These are phyloP conservation scores for Saccostrea echinata DNA, from an alignment of 1,140 invertebrate genomes.

Conservation along the genomic window DNA sequence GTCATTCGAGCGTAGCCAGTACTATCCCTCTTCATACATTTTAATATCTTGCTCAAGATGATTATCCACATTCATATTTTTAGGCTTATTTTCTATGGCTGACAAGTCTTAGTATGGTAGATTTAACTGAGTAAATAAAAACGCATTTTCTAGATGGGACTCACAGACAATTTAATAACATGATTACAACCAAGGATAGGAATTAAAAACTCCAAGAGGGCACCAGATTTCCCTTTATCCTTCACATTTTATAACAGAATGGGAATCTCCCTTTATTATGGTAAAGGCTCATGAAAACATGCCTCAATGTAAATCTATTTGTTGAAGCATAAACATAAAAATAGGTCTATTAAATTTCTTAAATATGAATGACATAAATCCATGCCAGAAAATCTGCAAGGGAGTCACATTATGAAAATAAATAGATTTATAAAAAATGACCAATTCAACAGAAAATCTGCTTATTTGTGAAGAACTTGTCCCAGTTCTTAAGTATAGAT, in stretches of 20 bases:
- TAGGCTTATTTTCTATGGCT: not conserved
- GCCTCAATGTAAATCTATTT: not conserved
- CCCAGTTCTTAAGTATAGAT: not conserved
- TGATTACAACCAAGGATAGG: not conserved
- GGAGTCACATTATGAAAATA: not conserved
- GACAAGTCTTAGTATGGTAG: constrained; percentile 19
- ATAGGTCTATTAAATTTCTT: not conserved
- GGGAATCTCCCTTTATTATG: not conserved
- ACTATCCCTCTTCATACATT: constrained; percentile 26
- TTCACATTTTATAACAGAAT: constrained; percentile 21
- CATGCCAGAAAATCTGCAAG: not conserved
- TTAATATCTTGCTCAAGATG: constrained; percentile 28
- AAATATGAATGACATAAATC: not conserved
- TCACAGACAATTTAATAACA: constrained; percentile 23
- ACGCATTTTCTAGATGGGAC: not conserved
- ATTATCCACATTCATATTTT: constrained; percentile 33
- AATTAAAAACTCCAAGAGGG: not conserved
- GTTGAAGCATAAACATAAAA: not conserved
- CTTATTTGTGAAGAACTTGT: not conserved
- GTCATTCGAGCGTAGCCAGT: constrained; percentile 2
- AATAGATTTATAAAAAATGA: not conserved
- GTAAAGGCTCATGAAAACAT: constrained; percentile 9
- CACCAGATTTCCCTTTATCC: not conserved
- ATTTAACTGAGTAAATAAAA: constrained; percentile 36
- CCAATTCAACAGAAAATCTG: not conserved